These are phyloP conservation scores for Apocheima hispidaria DNA, from an alignment of 2,888 invertebrate genomes.

Conservation along the genomic window DNA sequence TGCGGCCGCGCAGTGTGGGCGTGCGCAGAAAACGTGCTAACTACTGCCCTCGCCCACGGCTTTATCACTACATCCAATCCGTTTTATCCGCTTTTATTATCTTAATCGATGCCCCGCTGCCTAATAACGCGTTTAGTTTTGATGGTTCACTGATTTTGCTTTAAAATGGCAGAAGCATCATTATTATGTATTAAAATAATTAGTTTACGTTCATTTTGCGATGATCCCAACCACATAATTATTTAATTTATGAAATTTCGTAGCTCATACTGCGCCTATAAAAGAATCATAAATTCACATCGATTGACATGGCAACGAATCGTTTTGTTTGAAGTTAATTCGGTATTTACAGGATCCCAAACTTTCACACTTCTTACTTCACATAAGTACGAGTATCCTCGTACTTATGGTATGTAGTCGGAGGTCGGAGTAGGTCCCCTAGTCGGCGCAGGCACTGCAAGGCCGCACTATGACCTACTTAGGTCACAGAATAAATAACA, in stretches of 20 bases:
- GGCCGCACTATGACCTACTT: slow-evolving; percentile 30
- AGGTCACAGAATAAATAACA: not conserved
- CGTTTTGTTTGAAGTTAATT: not conserved
- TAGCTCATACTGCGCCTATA: not conserved
- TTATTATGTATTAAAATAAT: slow-evolving; percentile 13
- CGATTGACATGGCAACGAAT: not conserved
- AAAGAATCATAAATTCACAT: not conserved
- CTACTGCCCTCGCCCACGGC: slow-evolving; percentile 52
- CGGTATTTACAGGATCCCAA: no score
- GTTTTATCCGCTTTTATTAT: slow-evolving; percentile 39
- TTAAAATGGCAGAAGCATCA: not conserved
- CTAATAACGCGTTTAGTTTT: slow-evolving; percentile 15
- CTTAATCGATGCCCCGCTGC: slow-evolving; percentile 12
- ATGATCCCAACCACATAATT: not conserved
- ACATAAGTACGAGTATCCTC: not conserved
- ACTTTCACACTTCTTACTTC: not conserved
- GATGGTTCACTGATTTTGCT: not conserved
- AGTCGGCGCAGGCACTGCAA: slow-evolving; percentile 54
- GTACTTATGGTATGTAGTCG: slow-evolving; percentile 32
- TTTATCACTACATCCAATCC: slow-evolving; percentile 44
- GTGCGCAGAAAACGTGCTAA: slow-evolving; percentile 45
- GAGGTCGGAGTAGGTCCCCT: slow-evolving; percentile 67
- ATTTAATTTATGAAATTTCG: not conserved
- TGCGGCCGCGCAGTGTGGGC: slow-evolving; percentile 33
- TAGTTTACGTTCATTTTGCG: not conserved